These are phyloP conservation scores for Australoheros facetus DNA, from an alignment of 2,797 vertebrate genomes.

Conservation along the genomic window DNA sequence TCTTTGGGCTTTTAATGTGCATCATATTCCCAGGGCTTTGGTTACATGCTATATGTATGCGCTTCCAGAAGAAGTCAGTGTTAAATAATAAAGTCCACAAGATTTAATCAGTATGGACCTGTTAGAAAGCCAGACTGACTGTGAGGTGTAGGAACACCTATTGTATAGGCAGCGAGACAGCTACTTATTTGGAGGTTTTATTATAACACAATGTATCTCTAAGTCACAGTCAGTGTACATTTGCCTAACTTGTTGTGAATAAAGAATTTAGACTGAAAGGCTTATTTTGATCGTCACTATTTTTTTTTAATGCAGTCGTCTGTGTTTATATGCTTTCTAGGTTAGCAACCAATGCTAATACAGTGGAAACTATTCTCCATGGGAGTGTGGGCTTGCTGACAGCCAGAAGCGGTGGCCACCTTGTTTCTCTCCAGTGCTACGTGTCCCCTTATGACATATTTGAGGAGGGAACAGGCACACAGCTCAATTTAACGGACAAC, in stretches of 20 bases:
- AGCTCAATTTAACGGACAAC: constrained; percentile 87
- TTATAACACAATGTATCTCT: neutral
- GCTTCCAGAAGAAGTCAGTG: neutral
- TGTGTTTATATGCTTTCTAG: constrained; percentile 78
- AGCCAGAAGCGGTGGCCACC: constrained; percentile 93
- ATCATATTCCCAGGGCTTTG: neutral
- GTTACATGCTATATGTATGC: neutral
- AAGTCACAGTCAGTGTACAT: neutral
- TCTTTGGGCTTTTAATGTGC: neutral
- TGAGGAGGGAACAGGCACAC: constrained; percentile 88
- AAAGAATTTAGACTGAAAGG: neutral
- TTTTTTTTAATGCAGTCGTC: neutral
- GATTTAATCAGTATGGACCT: neutral
- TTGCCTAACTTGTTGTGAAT: neutral
- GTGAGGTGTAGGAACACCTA: neutral
- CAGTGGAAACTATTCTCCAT: constrained; percentile 94
- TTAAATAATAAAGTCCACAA: neutral
- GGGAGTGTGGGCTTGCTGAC: constrained; percentile 94
- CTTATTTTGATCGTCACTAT: neutral
- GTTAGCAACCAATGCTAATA: constrained; percentile 93
- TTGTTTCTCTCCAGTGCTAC: constrained; percentile 96
- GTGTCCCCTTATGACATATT: constrained; percentile 93
- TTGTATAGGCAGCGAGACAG: neutral
- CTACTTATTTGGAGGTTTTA: neutral
- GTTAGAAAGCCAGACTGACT: neutral